Evolutionary conservation across 2,113 vertebrate species (phyloP).

Genomic region (Trematocara stigmaticum): DNA sequence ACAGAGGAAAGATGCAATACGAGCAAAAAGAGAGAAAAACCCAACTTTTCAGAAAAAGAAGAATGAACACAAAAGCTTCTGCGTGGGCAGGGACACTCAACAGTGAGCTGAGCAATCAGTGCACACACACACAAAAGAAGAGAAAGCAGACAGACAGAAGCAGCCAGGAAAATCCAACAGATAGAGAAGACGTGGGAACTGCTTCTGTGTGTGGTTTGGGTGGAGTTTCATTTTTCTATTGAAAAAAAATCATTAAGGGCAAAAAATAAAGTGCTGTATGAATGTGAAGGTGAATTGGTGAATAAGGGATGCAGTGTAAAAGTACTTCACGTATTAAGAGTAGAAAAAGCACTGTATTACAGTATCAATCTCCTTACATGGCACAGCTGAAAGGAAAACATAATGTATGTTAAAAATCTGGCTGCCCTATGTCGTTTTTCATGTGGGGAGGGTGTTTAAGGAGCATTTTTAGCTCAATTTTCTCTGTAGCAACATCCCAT

Average conservation of each 20-base stretch:
- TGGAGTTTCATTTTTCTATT: not conserved
- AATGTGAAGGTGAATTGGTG: not conserved
- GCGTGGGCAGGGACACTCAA: not conserved
- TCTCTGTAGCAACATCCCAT: constrained; percentile 13
- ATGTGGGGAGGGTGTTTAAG: not conserved
- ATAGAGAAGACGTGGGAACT: not conserved
- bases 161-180: constrained; percentile 17
- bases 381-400: constrained; percentile 6
- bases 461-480: constrained; percentile 28
- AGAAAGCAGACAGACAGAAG: constrained; percentile 1
- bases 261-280: not conserved
- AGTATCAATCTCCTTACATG: constrained; percentile 4
- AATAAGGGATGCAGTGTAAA: not conserved
- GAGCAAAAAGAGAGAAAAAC: not conserved
- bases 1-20: not conserved
- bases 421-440: not conserved
- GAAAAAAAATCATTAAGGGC: not conserved
- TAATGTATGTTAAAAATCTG: not conserved
- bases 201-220: not conserved
- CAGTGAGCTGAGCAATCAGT: constrained; percentile 1
- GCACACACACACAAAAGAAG: not conserved
- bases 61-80: not conserved
- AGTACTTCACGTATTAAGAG: not conserved
- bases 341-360: not conserved
- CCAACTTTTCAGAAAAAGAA: not conserved